phyloP scores from a whole-genome alignment of 2,888 invertebrate genomes.

The Tortricodes alternella region DNA sequence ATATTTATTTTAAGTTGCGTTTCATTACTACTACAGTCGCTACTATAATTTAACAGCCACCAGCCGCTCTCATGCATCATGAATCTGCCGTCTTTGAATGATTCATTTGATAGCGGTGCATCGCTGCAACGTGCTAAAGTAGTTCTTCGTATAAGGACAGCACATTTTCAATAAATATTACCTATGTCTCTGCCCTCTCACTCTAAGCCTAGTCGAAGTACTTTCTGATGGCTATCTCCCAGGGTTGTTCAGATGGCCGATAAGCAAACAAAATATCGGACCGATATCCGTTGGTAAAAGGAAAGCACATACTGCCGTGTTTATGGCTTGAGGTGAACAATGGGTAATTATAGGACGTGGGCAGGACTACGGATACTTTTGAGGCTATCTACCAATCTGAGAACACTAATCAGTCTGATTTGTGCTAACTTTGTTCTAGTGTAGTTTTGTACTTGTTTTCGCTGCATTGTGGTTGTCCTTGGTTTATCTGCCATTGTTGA shows the following conservation, averaged over 20 bases:
- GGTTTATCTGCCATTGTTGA: slow-evolving; percentile 23
- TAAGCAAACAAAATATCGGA: slow-evolving; percentile 27
- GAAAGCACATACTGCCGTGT: slow-evolving; percentile 33
- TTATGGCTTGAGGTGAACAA: slow-evolving; percentile 42
- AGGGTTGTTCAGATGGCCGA: slow-evolving; percentile 8
- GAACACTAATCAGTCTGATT: slow-evolving; percentile 56
- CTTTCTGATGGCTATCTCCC: neutral
- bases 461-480: neutral
- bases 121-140: too few relatives aligned
- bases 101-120: too few relatives aligned
- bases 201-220: too few relatives aligned
- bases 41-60: too few relatives aligned
- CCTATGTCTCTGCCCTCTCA: neutral
- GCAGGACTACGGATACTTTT: slow-evolving; percentile 27
- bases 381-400: slow-evolving; percentile 55
- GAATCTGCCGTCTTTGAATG: too few relatives aligned
- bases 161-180: neutral
- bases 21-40: too few relatives aligned
- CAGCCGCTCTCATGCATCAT: too few relatives aligned
- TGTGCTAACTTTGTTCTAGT: slow-evolving; percentile 35
- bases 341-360: slow-evolving; percentile 38
- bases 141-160: too few relatives aligned
- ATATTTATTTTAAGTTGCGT: too few relatives aligned
- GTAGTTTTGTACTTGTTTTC: neutral
- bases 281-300: slow-evolving; percentile 18